Base-by-base conservation (phyloP, 2,888 invertebrate species). In the Oligia latruncula region DNA sequence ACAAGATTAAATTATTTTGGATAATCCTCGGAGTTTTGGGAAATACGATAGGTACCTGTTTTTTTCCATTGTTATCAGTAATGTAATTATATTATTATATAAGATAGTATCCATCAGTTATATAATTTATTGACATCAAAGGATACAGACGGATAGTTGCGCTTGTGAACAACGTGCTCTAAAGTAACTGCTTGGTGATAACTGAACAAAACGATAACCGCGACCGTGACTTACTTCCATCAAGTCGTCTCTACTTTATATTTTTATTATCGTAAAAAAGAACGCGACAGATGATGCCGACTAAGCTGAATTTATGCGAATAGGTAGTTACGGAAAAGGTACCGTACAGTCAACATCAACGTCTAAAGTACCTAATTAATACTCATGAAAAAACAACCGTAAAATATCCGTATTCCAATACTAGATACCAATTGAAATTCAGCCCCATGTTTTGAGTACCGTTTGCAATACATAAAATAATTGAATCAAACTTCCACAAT, bases 201-300 rank as follows among this genome's bases (percentile, higher is more conserved):
- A 76, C 71, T 78, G 20, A 78, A 80, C 74, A 71, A 80, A 78
- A 77, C 67, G 46, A 73, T 71, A 77, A 83, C 71, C 40, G 66
- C 40, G 71, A 71, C 89, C 88, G 65, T 88, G 88, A 86, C 88
- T 84, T 77, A 77, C 64, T 88, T 88, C 68, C 55, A 67, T 74
- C 46, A 78, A 75, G 55, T 80, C 65, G 64, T 49, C 52, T 60
- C 46, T 74, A 70, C 71, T 83, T 77, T 82, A 77, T 78, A 67
- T 86, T 81, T 80, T 89, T 80, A 77, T 8, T 83, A 70, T 58
- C 73, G 55, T 82, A 81, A 86, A 86, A 78, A 81, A 71, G 68
- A 84, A 80, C 71, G 49, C 70, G 65, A 77, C 78, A 80, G 72
- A 75, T 88, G 88, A 84, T 55, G 73, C 68, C 74, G 70, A 87